Base-by-base conservation (phyloP, 2,888 invertebrate genomes). In the Oligia fasciuncula region DNA sequence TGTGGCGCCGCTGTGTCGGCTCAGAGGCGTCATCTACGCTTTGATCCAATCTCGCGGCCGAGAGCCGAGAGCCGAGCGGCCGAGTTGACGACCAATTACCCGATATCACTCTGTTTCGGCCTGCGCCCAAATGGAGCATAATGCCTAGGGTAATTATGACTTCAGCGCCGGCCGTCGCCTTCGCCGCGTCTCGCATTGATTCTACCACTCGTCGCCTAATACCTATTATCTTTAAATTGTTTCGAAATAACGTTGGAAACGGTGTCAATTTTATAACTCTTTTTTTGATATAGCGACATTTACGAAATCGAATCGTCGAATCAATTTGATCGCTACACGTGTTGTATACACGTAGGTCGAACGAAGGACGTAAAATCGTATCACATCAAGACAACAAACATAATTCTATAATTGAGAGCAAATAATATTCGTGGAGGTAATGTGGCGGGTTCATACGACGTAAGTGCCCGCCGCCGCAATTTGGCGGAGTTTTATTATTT, bases 61-160 rank as follows among this genome's bases (percentile, higher is more conserved):
- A 87, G 87, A 86, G 66, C 57, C 76, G 83, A 78, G 88, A 90
- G 77, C 23, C 77, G 78, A 83, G 78, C 82, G 77, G 91, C 91
- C 90, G 91, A 92, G 94, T 95, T 96, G 95, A 95, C 95, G 96
- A 96, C 96, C 96, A 96, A 96, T 97, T 96, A 97, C 95, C 90
- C 94, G 94, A 95, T 96, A 96, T 96, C 96, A 96, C 95, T 96
- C 94, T 92, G 95, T 94, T 95, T 94, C 93, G 95, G 92, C 91
- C 91, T 91, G 94, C 91, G 90, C 94, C 95, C 96, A 96, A 96
- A 96, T 96, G 96, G 96, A 94, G 93, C 93, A 96, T 97, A 96
- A 96, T 97, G 95, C 95, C 94, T 95, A 95, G 95, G 94, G 95
- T 96, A 96, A 97, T 97, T 97, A 97, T 97, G 96, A 95, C 91